These are phyloP conservation scores for Paraplagusia blochii DNA, from an alignment of 2,113 vertebrate species.

Conservation along the genomic window DNA sequence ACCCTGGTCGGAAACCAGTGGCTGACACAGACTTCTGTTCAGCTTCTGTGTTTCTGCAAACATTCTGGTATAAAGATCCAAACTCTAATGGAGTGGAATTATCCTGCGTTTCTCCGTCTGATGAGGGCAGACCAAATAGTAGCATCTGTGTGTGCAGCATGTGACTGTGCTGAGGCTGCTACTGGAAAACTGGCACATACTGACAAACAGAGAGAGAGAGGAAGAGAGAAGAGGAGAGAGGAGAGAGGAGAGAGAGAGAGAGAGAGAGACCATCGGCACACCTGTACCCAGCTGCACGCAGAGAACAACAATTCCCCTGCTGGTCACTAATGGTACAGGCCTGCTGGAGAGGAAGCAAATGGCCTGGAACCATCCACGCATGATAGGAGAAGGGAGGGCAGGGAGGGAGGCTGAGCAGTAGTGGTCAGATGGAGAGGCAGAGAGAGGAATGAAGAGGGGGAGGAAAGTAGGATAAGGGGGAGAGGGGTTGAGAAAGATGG, in stretches of 20 bases:
- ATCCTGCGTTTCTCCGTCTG: neutral
- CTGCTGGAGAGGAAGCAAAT: constrained; percentile 44
- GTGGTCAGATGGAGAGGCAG: constrained; percentile 4
- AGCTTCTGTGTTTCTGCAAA: neutral
- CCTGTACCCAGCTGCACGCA: constrained; percentile 46
- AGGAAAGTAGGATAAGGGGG: neutral
- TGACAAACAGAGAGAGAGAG: constrained; percentile 9
- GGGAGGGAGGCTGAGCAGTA: neutral
- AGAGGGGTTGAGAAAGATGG: neutral
- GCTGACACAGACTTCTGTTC: too few relatives aligned
- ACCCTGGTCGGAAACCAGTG: too few relatives aligned
- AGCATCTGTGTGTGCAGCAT: neutral
- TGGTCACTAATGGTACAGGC: constrained; percentile 54
- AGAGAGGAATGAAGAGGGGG: constrained; percentile 1
- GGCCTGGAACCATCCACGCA: constrained; percentile 42
- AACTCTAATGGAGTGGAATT: neutral
- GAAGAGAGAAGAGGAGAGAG: neutral
- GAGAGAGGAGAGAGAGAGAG: neutral
- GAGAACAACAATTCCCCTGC: constrained; percentile 51
- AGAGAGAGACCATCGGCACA: constrained; percentile 23
- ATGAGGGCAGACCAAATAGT: neutral
- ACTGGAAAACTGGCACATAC: constrained; percentile 1
- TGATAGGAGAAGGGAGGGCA: constrained; percentile 6
- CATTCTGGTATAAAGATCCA: neutral
- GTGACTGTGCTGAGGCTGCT: constrained; percentile 10